These are phyloP conservation scores for Drosophila neocordata DNA, from an alignment of 1,140 invertebrate species.

Conservation along the genomic window DNA sequence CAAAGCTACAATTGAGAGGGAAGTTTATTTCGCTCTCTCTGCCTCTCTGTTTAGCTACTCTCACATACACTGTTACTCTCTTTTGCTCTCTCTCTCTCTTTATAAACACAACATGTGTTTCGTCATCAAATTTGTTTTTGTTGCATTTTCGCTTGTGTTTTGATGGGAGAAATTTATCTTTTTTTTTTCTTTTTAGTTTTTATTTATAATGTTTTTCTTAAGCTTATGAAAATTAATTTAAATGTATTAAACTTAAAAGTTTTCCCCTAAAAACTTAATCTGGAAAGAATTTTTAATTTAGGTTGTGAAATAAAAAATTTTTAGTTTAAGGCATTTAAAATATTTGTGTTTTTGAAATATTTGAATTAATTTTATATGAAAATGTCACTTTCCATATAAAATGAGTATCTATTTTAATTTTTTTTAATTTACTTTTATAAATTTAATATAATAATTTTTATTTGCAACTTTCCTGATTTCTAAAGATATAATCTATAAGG, in stretches of 20 bases:
- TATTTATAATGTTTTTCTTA: constrained; percentile 14
- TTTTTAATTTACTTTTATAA: too few relatives aligned
- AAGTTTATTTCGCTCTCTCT: constrained; percentile 4
- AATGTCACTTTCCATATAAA: too few relatives aligned
- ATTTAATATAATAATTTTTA: too few relatives aligned
- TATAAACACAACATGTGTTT: constrained; percentile 77
- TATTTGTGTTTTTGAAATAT: too few relatives aligned
- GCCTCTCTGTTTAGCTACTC: background rate
- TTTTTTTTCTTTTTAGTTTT: constrained; percentile 8
- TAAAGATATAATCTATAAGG: too few relatives aligned
- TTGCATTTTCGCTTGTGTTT: constrained; percentile 56
- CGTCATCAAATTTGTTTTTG: constrained; percentile 72
- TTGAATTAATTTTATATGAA: too few relatives aligned
- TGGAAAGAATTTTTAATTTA: background rate
- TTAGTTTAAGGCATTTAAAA: too few relatives aligned
- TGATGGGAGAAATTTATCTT: constrained; percentile 45
- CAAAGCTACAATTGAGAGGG: constrained; percentile 67
- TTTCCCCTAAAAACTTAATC: background rate
- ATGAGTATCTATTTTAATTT: too few relatives aligned
- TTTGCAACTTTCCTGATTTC: too few relatives aligned
- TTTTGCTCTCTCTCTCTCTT: constrained; percentile 28
- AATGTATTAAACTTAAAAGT: background rate
- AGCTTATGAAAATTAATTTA: constrained; percentile 1
- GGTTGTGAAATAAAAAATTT: too few relatives aligned
- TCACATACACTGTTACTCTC: background rate